Percentiles rank a stretch among this genome's conserved stretches.
These are phyloP conservation scores for Brachypodius melanocephalos DNA, from an alignment of 2,113 vertebrate species.

Conservation along the genomic window DNA sequence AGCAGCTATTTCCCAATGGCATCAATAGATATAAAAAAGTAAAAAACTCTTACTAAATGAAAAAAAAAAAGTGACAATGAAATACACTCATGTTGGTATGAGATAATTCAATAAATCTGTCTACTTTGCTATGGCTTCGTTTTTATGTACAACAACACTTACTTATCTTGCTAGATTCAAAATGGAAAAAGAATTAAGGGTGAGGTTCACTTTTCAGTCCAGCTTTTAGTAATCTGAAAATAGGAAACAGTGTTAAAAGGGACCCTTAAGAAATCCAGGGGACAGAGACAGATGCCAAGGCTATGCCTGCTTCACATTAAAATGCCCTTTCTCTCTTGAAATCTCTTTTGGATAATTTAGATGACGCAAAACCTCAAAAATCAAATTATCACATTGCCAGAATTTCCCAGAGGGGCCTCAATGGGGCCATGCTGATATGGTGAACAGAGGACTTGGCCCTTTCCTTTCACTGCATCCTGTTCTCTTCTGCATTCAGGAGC, in stretches of 20 bases:
- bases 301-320: background rate
- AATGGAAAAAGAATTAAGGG: constrained; percentile 15
- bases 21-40: constrained; percentile 27
- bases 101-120: constrained; percentile 69
- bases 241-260: background rate
- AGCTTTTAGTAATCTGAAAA: background rate
- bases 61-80: constrained; percentile 18
- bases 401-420: background rate
- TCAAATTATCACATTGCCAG: background rate
- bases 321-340: background rate
- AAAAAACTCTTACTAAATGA: background rate
- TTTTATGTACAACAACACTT: constrained; percentile 58
- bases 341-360: background rate
- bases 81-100: constrained; percentile 49
- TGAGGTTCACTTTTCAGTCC: background rate
- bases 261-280: background rate
- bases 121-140: constrained; percentile 29
- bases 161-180: constrained; percentile 43
- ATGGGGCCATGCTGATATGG: background rate
- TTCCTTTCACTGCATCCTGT: background rate
- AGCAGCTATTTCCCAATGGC: constrained; percentile 35
- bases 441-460: background rate
- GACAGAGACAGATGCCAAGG: background rate
- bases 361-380: background rate
- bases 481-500: background rate